Evolutionary conservation across 2,888 invertebrate genomes (phyloP).

Genomic region (Nysson spinosus): DNA sequence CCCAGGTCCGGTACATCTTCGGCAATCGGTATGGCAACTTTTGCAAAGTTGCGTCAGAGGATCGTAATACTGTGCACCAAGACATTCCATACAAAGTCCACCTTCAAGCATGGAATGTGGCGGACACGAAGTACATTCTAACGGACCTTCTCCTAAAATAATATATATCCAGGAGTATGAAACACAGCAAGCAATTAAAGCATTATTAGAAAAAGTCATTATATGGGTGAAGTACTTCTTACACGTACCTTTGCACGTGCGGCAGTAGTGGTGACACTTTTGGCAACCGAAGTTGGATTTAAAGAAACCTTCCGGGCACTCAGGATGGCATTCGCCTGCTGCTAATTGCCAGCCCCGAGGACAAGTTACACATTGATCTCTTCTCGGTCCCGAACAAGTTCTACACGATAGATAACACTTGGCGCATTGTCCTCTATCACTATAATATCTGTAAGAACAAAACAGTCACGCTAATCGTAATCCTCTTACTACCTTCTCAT

Average conservation of each 20-base stretch:
- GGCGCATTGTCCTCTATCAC: constrained; percentile 89
- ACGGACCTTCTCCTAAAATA: constrained; percentile 84
- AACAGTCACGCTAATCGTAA: neutral
- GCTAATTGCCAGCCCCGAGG: constrained; percentile 89
- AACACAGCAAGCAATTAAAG: too few species aligned
- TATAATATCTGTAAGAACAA: constrained; percentile 84
- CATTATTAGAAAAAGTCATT: neutral
- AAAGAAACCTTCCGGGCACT: constrained; percentile 92
- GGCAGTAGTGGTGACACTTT: constrained; percentile 93
- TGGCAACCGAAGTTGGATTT: constrained; percentile 90
- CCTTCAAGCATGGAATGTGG: constrained; percentile 86
- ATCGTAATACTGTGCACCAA: constrained; percentile 86
- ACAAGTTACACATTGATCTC: constrained; percentile 91
- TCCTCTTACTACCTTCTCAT: neutral
- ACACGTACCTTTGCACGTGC: constrained; percentile 89
- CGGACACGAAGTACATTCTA: constrained; percentile 86
- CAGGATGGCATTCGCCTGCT: constrained; percentile 90
- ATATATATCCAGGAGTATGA: too few species aligned
- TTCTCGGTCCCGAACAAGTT: constrained; percentile 90
- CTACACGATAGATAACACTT: constrained; percentile 91
- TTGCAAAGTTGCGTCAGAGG: constrained; percentile 83
- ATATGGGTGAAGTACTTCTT: neutral
- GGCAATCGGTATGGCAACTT: constrained; percentile 83
- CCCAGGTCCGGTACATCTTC: constrained; percentile 84
- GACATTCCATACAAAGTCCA: constrained; percentile 87